A percentile compares a stretch with the other conserved stretches of the same genome.
These are phyloP conservation scores for Drosophila macrothrix DNA, from an alignment of 2,888 invertebrate genomes.

Conservation along the genomic window DNA sequence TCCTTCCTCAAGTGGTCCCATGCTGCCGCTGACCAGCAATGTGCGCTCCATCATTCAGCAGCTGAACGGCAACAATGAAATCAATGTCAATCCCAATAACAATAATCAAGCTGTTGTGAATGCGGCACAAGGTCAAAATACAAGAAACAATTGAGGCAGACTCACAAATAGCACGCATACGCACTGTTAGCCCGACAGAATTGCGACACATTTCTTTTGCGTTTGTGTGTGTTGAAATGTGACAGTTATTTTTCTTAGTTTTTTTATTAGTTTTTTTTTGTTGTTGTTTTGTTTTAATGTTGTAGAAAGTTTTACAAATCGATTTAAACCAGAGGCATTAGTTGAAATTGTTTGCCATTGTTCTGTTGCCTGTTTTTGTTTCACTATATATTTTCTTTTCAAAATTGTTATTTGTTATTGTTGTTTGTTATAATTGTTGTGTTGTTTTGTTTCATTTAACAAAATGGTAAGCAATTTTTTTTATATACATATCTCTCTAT, in stretches of 20 bases:
- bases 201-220: constrained; percentile 15
- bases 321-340: neutral
- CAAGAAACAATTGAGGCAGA: constrained; percentile 47
- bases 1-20: constrained; percentile 42
- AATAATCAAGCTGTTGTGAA: constrained; percentile 49
- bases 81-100: constrained; percentile 58
- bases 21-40: constrained; percentile 67
- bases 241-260: constrained; percentile 11
- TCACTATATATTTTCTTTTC: neutral
- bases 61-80: constrained; percentile 70
- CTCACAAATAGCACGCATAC: constrained; percentile 23
- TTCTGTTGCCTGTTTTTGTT: constrained; percentile 52
- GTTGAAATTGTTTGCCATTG: constrained; percentile 25
- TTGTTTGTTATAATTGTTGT: constrained; percentile 70
- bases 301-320: neutral
- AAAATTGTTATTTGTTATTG: constrained; percentile 57
- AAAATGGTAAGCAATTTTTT: constrained; percentile 76
- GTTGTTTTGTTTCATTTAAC: constrained; percentile 72
- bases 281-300: neutral
- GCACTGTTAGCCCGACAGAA: constrained; percentile 15
- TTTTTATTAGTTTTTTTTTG: constrained; percentile 8
- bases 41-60: constrained; percentile 81
- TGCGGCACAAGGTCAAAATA: constrained; percentile 40
- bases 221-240: constrained; percentile 18
- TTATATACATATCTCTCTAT: constrained; percentile 32